A percentile compares a stretch with the other conserved stretches of the same genome.
Evolutionary conservation across 30 jellyfish, hydroid and myxozoan species (phyloP).

Genomic region (Aurelia coerulea): DNA sequence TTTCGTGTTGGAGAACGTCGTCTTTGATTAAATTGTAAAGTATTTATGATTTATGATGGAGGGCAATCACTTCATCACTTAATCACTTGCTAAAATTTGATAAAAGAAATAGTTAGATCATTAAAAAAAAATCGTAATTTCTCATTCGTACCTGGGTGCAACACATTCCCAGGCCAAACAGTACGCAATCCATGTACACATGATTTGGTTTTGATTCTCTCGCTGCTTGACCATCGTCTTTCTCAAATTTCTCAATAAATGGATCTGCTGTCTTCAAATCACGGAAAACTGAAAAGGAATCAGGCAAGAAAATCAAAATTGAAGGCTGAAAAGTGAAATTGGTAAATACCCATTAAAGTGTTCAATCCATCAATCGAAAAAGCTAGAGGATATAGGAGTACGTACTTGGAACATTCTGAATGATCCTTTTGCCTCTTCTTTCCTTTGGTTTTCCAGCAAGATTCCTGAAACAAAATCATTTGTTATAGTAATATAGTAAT

Average conservation of each 20-base stretch:
- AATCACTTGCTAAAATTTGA: too few species aligned
- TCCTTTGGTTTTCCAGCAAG: constrained; percentile 79
- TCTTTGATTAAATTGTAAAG: too few species aligned
- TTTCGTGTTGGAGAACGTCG: too few species aligned
- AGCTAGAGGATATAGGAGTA: neutral
- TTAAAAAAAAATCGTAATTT: too few species aligned
- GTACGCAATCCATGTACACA: constrained; percentile 86
- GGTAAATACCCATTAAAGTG: too few species aligned
- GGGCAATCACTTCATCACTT: too few species aligned
- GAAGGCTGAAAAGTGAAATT: too few species aligned
- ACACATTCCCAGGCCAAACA: constrained; percentile 97
- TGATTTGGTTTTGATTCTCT: constrained; percentile 77
- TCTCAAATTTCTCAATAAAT: constrained; percentile 71
- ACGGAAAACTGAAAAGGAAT: constrained; percentile 74
- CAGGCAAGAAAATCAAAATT: too few species aligned
- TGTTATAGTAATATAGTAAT: too few species aligned
- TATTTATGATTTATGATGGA: too few species aligned
- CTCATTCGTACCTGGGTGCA: constrained; percentile 83
- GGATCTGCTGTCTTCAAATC: constrained; percentile 95
- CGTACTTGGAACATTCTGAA: constrained; percentile 86
- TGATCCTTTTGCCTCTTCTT: constrained; percentile 73
- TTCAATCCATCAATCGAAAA: too few species aligned
- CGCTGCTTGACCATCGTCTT: constrained; percentile 93
- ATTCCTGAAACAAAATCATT: constrained; percentile 46
- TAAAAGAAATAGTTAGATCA: too few species aligned